A percentile compares a stretch with the other conserved stretches of the same genome.
phyloP scores from a whole-genome alignment of 2,113 vertebrate genomes.

The Kryptolebias marmoratus region DNA sequence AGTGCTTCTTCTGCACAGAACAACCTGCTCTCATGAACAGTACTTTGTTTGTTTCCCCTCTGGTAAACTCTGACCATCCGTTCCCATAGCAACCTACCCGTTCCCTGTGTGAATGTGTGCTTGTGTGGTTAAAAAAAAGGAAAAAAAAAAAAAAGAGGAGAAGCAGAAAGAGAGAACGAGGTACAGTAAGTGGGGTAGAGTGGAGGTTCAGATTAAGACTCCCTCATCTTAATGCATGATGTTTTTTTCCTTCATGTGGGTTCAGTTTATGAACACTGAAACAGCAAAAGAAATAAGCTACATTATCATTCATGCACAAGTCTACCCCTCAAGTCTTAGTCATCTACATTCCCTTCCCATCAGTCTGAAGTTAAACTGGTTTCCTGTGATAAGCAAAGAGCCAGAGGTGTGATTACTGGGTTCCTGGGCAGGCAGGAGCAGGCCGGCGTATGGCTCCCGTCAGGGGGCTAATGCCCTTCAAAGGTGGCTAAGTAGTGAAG shows the following conservation, averaged over 20 bases:
- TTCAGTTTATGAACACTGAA: neutral
- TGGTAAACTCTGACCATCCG: constrained; percentile 81
- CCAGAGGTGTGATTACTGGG: constrained; percentile 36
- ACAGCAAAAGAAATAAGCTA: neutral
- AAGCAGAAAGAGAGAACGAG: constrained; percentile 15
- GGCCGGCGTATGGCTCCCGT: constrained; percentile 46
- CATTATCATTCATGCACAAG: too few relatives aligned
- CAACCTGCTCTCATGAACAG: constrained; percentile 76
- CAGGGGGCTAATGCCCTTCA: constrained; percentile 81
- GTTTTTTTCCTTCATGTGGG: neutral
- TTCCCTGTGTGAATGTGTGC: constrained; percentile 55
- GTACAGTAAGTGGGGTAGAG: constrained; percentile 32
- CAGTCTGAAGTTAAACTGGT: constrained; percentile 6
- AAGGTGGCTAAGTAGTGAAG: constrained; percentile 65
- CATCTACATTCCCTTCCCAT: constrained; percentile 20
- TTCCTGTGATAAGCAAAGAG: constrained; percentile 22
- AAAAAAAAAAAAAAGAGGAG: constrained; percentile 11
- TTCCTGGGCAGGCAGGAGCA: constrained; percentile 37
- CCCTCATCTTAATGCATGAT: constrained; percentile 30
- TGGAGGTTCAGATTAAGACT: constrained; percentile 31
- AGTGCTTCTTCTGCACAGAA: constrained; percentile 54
- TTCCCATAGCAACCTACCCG: constrained; percentile 82
- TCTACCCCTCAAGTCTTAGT: too few relatives aligned
- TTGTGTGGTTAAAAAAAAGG: constrained; percentile 7
- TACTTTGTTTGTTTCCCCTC: constrained; percentile 84